Base-by-base conservation (phyloP, 2,888 invertebrate species). In the Callyntrura sp. region DNA sequence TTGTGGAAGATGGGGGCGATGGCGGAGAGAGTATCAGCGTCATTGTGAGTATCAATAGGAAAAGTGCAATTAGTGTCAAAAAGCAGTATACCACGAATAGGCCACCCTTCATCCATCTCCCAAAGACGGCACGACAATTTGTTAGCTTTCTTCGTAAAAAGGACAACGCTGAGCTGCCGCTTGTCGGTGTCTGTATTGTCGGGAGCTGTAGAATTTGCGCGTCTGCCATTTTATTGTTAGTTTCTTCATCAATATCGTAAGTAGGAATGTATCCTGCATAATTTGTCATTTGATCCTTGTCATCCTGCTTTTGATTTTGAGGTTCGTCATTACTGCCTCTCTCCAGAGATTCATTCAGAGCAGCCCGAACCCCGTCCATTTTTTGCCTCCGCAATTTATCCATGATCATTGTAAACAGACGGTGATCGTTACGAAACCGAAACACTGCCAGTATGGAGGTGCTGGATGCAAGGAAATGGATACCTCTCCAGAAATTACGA, bases 221-320 rank as follows among this genome's bases (percentile, higher is more conserved):
- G 12, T 70, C 62, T 84, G 83, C 68, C 83, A 68, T 60, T 79
- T 81, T 81, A 81, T 28, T 79, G 79, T 60, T 35, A 43, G 35
- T 35, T 9, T 79, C 60, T 14, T 55, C 60, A 57, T 55, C 55
- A 62, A 60, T 78, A 78, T 78, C 73, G 23, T 83, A 35, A 81
- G 8, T 65, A 68, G 78, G n/a, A n/a, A n/a, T n/a, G n/a, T 51
- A 17, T 55, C 70, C 70, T 60, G 83, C 83, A 88, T 88, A 83
- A 83, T 88, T 88, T 88, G 88, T 76, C 83, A 83, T 83, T 88
- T 88, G 88, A 88, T 88, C 88, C 55, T 81, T 65, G 20, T 70
- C 81, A 79, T 79, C 79, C 86, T 79, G 79, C 55, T 51, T 51
- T 68, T 51, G 2, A 35, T 35, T 35, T 35, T 35, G 35, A 4